Base-by-base conservation (phyloP, 2,797 vertebrate genomes). In the Melanotaenia nigrans region DNA sequence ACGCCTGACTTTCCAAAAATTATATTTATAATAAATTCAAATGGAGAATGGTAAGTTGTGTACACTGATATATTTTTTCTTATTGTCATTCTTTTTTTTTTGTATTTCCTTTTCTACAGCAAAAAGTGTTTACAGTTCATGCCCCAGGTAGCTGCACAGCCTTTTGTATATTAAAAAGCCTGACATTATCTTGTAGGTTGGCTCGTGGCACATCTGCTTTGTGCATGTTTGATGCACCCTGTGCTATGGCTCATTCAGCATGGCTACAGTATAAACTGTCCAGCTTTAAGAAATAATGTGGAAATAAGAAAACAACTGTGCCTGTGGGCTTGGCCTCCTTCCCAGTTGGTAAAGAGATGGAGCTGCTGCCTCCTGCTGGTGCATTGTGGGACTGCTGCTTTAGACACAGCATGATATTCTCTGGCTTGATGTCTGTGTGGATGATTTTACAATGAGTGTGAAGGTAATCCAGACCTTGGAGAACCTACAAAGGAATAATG, bases 391-490 rank as follows among this genome's bases (percentile, higher is more conserved):
- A 87, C 77, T 93, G 92, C 65, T 91, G 70, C 3, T 77, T 61
- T 28, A 92, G 62, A 0, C 83, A 88, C 45, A 96, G 82, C 80
- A 97, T 81, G 68, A 97, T 80, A 75, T 97, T 97, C 84, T 97
- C 96, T 0, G 96, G 96, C 71, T 97, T 97, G 84, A 96, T 93
- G 88, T 97, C 96, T 0, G 95, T 73, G 35, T 97, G 96, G 88
- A 97, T 96, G 75, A 96, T 96, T 71, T 91, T 92, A 87, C 96
- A 96, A 73, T 87, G 79, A 71, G 81, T 73, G 90, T 97, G 96
- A 65, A 97, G 92, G 83, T 96, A 96, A 49, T 94, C 91, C 79
- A 97, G 87, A 28, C 95, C 96, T 73, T 95, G 92, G 28, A 97
- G 95, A 64, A 97, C 94, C 96, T 97, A 68, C 10, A 65, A 5